Percentiles rank a stretch among this genome's conserved stretches.
These are phyloP conservation scores for Rhopalosiphum padi DNA, from an alignment of 1,140 invertebrate species.

Conservation along the genomic window DNA sequence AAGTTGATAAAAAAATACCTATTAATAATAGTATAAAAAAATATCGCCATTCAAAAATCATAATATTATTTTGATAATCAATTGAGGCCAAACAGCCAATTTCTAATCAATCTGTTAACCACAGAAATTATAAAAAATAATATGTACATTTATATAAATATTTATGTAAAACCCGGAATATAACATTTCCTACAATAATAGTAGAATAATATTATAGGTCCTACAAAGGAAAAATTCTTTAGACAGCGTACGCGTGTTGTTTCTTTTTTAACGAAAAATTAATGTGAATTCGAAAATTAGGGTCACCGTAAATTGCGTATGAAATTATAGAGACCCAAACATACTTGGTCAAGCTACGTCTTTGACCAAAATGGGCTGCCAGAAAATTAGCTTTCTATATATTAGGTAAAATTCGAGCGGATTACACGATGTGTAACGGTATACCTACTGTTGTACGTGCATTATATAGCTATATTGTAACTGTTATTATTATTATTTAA, in stretches of 20 bases:
- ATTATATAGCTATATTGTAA: neutral
- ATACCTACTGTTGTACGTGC: neutral
- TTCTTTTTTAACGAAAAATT: neutral
- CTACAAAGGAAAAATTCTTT: neutral
- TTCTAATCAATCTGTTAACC: neutral
- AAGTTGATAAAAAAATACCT: neutral
- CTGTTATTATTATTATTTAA: neutral
- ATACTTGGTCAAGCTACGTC: neutral
- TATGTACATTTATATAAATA: neutral
- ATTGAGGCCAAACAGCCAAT: neutral
- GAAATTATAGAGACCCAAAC: neutral
- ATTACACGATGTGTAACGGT: neutral
- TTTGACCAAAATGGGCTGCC: neutral
- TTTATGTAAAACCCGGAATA: neutral
- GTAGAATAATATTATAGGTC: too few relatives aligned
- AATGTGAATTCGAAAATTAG: neutral
- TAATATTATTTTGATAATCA: neutral
- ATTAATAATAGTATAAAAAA: neutral
- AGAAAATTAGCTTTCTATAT: neutral
- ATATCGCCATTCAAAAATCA: neutral
- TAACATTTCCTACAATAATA: neutral
- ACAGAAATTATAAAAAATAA: neutral
- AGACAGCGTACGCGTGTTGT: neutral
- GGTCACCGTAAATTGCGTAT: neutral
- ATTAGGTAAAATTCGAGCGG: neutral